Base-by-base conservation (phyloP, 2,113 vertebrate species). In the Rattus rattus region DNA sequence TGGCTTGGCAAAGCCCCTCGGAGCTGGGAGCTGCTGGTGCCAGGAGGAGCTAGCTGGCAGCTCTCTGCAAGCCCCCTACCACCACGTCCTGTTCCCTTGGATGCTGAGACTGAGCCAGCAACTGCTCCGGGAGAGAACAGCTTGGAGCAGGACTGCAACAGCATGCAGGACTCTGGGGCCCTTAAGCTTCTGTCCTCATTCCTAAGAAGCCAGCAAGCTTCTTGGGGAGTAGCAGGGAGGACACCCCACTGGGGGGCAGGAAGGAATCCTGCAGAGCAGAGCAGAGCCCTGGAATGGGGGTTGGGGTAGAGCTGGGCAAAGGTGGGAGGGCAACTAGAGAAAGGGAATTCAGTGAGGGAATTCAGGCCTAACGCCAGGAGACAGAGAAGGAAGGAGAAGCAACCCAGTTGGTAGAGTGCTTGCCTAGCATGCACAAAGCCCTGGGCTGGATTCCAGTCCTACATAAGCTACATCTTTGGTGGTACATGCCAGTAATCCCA, bases 1-100 rank as follows among this genome's bases (percentile, higher is more conserved):
- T 77, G 75, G 90, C 89, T 95, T 93, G 88, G 95, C 95, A 96
- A 81, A 6, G 61, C 86, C 86, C 93, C 92, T 61, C 59, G 90
- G 85, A 77, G 75, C 89, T 26, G 1, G 30, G 77, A 91, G 84
- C 39, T 54, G 65, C 83, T 22, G 0, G 94, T 0, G 0, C 30
- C 12, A 65, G 91, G 92, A 20, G 70, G 88, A 88, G 65, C 43
- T 9, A 86, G 54, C 39, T 11, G 76, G 81, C 77, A 52, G 52
- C 76, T 22, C 72, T 7, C 7, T 0, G 30, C 56, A 0, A 52
- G 47, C 69, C 26, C 47, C 33, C 63, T 3, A 0, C 47, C 6
- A 8, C 52, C 11, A 9, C 39, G n/a, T 61, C 73, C 61, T 47
- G 11, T 39, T 77, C 77, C 76, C 79, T 90, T 49, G 0, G 8